These are phyloP conservation scores for Conomelus anceps DNA, from an alignment of 2,888 invertebrate genomes.

Conservation along the genomic window DNA sequence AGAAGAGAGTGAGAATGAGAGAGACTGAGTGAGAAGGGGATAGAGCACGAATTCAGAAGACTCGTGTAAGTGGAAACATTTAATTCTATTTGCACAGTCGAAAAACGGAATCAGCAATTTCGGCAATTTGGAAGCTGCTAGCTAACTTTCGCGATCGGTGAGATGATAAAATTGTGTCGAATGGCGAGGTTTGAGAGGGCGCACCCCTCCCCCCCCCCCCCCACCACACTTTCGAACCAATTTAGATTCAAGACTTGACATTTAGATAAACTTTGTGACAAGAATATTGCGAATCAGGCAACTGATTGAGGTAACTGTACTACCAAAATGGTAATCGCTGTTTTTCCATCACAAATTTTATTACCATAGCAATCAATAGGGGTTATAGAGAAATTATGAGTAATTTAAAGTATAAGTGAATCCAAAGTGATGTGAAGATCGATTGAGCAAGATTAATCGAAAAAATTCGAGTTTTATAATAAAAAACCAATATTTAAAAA, in stretches of 20 bases:
- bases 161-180: neutral
- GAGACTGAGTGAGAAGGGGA: neutral
- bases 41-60: neutral
- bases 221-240: neutral
- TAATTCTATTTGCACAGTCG: neutral
- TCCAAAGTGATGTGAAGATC: too few relatives aligned
- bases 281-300: neutral
- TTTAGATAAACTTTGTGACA: neutral
- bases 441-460: too few relatives aligned
- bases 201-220: neutral
- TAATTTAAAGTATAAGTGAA: too few relatives aligned
- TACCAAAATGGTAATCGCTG: neutral
- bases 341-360: too few relatives aligned
- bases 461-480: too few relatives aligned
- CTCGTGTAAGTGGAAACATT: neutral
- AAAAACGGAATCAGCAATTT: neutral
- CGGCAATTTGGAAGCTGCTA: neutral
- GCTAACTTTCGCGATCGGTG: neutral
- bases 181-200: neutral
- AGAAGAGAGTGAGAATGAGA: neutral
- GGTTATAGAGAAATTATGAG: too few relatives aligned
- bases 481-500: too few relatives aligned
- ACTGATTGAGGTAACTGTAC: neutral
- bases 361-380: too few relatives aligned
- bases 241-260: neutral